Conservation (phyloP, 2,113 vertebrate genomes). For the Sylvilagus bachmani region DNA sequence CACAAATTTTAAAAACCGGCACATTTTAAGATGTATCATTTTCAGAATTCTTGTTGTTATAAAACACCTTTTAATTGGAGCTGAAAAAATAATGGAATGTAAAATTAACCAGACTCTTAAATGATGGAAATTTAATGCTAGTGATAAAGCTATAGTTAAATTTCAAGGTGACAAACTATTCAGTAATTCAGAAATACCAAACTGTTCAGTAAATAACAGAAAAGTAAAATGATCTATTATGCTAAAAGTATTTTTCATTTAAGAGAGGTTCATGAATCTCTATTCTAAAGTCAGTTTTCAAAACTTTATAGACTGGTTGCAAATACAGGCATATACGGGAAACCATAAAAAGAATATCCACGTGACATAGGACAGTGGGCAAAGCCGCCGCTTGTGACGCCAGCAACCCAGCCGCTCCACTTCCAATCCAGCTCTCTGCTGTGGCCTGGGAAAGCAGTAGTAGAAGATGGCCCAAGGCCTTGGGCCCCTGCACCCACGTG, state of each 20-base stretch:
- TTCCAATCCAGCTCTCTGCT: too few relatives aligned
- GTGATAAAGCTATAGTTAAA: background rate
- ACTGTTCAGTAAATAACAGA: conserved; percentile 1
- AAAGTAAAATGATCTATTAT: conserved; percentile 25
- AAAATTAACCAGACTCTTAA: conserved; percentile 37
- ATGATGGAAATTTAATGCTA: conserved; percentile 50
- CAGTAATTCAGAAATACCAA: background rate
- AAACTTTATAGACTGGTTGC: background rate
- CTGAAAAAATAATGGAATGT: conserved; percentile 1
- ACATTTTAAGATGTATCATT: conserved; percentile 13
- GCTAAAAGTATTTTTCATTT: conserved; percentile 52
- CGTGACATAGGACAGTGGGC: too few relatives aligned
- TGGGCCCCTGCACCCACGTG: too few relatives aligned
- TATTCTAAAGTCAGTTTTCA: background rate
- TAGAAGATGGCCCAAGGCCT: too few relatives aligned
- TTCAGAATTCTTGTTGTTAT: conserved; percentile 44
- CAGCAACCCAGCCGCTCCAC: too few relatives aligned
- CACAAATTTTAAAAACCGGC: conserved; percentile 28
- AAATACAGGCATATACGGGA: conserved; percentile 5
- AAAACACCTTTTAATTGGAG: conserved; percentile 24
- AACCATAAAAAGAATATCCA: background rate
- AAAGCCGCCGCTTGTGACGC: too few relatives aligned
- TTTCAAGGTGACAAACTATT: conserved; percentile 37
- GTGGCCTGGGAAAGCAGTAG: too few relatives aligned
- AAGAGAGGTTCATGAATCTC: background rate